These are phyloP conservation scores for Xestia rhomboidea DNA, from an alignment of 2,888 invertebrate genomes.

Conservation along the genomic window DNA sequence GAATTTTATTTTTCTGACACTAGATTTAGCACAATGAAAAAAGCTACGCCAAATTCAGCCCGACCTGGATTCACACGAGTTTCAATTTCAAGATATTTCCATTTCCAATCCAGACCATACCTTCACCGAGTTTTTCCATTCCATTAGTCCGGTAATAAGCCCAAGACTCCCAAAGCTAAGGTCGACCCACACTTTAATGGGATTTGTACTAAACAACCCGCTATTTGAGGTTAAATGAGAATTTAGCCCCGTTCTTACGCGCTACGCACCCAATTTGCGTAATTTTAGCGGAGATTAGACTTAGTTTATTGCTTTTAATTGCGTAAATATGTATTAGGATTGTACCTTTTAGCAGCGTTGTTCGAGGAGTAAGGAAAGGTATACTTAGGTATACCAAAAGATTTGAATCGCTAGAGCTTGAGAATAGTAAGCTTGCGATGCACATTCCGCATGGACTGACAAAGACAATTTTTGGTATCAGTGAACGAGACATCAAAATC, in stretches of 20 bases:
- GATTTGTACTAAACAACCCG: conserved; percentile 65
- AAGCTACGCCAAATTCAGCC: background rate
- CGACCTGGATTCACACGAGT: background rate
- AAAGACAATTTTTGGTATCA: too few species aligned
- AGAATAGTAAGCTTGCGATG: background rate
- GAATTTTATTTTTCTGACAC: too few species aligned
- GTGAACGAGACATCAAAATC: too few species aligned
- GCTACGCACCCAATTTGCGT: conserved; percentile 65
- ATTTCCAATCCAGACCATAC: conserved; percentile 32
- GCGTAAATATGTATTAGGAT: conserved; percentile 63
- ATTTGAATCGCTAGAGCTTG: background rate
- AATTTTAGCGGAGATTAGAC: conserved; percentile 62
- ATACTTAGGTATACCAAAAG: too few species aligned
- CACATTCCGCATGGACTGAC: background rate
- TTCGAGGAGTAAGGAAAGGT: conserved; percentile 18
- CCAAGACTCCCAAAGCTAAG: conserved; percentile 55
- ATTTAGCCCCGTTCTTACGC: conserved; percentile 57
- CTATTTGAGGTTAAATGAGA: conserved; percentile 65
- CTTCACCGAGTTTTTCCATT: conserved; percentile 35
- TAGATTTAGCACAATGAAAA: background rate
- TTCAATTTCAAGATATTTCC: conserved; percentile 5
- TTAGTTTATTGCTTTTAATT: conserved; percentile 65
- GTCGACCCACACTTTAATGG: conserved; percentile 60
- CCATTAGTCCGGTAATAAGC: conserved; percentile 55
- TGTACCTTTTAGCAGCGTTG: conserved; percentile 52